These are phyloP conservation scores for Scatophagus argus DNA, from an alignment of 2,113 vertebrate genomes.

Conservation along the genomic window DNA sequence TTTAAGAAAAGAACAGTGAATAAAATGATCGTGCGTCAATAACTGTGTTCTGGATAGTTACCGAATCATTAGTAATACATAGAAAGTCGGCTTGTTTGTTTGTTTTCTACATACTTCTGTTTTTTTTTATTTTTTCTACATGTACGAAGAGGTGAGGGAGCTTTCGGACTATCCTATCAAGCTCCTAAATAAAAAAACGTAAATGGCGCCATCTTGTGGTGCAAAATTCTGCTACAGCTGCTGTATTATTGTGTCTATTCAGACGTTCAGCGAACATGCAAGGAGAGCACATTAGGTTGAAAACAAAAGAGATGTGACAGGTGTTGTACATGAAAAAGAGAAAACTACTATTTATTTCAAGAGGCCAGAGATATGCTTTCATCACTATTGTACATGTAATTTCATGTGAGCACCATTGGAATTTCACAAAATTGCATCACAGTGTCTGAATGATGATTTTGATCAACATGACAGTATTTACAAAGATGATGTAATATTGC, in stretches of 20 bases:
- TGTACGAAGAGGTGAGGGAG: background rate
- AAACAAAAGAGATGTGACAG: background rate
- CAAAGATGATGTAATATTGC: slow-evolving; percentile 45
- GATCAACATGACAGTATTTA: slow-evolving; percentile 54
- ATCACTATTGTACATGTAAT: slow-evolving; percentile 48
- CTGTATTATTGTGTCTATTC: background rate
- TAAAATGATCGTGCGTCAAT: background rate
- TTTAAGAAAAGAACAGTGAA: background rate
- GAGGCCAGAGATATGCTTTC: slow-evolving; percentile 28
- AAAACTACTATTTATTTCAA: slow-evolving; percentile 65
- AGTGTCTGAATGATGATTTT: slow-evolving; percentile 54
- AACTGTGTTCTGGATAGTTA: background rate
- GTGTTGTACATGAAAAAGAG: slow-evolving; percentile 33
- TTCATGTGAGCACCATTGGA: slow-evolving; percentile 60
- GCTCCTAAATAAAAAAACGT: background rate
- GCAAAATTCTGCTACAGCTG: background rate
- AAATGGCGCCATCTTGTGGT: slow-evolving; percentile 62
- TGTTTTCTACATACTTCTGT: background rate
- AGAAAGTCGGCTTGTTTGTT: background rate
- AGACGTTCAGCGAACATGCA: background rate
- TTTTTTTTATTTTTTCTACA: background rate
- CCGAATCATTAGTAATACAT: background rate
- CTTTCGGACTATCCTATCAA: background rate
- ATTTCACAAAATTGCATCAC: slow-evolving; percentile 56
- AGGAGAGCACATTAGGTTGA: background rate